Percentiles rank a stretch among this genome's conserved stretches.
Conservation (phyloP, 2,113 vertebrate species). For the Mesembrinibis cayennensis region DNA sequence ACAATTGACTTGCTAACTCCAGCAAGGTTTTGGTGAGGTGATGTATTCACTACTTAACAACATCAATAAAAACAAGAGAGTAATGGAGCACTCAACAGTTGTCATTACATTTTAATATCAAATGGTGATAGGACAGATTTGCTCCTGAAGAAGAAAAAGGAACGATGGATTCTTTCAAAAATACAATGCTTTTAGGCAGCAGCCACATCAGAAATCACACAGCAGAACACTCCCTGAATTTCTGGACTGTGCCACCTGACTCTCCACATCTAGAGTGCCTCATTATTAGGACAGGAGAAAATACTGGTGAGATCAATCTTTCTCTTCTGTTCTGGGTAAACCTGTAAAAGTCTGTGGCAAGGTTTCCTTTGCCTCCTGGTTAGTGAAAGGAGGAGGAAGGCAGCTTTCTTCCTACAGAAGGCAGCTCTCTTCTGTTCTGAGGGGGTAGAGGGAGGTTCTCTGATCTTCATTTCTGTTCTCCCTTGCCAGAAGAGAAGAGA, state of each 20-base stretch:
- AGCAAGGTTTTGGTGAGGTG: background rate
- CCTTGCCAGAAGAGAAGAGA: background rate
- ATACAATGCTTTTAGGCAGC: background rate
- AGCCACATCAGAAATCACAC: background rate
- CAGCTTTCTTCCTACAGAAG: background rate
- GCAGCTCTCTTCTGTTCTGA: background rate
- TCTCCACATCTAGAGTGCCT: background rate
- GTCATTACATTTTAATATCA: background rate
- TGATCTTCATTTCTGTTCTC: background rate
- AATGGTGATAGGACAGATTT: background rate
- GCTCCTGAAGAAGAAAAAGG: background rate
- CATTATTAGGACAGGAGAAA: background rate
- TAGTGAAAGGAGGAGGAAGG: background rate
- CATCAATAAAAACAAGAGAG: background rate
- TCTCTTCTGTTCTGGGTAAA: background rate
- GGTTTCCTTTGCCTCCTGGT: background rate
- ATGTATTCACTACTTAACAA: background rate
- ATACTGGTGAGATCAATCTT: background rate
- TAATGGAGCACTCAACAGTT: background rate
- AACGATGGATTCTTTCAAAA: background rate
- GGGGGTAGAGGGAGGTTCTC: accelerated
- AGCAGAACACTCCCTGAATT: background rate
- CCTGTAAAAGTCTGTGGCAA: background rate
- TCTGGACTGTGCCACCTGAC: background rate
- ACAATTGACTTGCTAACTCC: background rate